Base-by-base conservation (phyloP, 1,140 invertebrate species). In the Drosophila prosaltans region DNA sequence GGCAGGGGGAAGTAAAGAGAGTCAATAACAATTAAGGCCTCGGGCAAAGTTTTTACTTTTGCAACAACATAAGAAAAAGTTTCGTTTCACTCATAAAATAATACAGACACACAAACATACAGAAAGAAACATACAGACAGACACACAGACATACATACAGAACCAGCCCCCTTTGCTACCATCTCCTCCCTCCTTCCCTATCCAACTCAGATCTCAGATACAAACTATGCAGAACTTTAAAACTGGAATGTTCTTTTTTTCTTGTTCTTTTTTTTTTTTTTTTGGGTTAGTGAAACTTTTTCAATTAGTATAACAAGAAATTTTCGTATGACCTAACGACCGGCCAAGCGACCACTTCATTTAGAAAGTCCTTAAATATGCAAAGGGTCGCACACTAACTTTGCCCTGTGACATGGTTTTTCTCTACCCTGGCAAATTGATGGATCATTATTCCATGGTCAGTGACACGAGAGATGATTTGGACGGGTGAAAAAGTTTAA, bases 301-400 rank as follows among this genome's bases (percentile, higher is more conserved):
- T 86, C 80, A 86, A 86, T 86, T 86, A 86, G 84, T 89, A 71
- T 88, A 86, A 88, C 83, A 79, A 83, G 80, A 82, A 83, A 83
- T 83, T 77, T 81, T 74, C 32, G 51, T 36, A 51, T 40, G 57
- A 59, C 54, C 64, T 10, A 32, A 32, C 36, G 40, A 24, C 21
- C 40, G 24, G 45, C 9, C 5, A 43, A 62, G 26, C 40, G 65
- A 76, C 65, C 72, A 69, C 72, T 76, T 76, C 72, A 76, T 68
- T 75, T 74, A 48, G 8, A 24, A 61, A 45, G 59, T 21, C 5
- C 2, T n/a, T 26, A 51, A 10, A 26, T 51, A 9, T 26, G 9
- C 2, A 51, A 51, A 51, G 24, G 45, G 45, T 51, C 21, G 16
- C 16, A 11, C 21, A 9, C 45, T 10, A 51, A 51, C 45, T 51